Conservation (phyloP, 1,140 invertebrate species). For the Sitobion miscanthi region DNA sequence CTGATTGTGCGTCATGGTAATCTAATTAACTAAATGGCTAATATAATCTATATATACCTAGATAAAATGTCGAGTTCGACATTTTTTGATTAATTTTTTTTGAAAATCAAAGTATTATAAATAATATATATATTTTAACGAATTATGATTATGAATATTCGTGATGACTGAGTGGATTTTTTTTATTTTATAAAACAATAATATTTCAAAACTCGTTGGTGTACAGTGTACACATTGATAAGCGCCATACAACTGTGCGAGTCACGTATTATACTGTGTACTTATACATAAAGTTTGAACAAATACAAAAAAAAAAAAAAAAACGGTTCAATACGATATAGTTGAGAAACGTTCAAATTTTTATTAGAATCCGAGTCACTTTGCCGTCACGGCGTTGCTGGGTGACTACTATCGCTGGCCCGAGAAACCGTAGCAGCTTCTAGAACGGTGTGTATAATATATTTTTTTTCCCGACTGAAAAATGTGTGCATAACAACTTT, state of each 20-base stretch:
- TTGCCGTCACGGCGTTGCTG: not conserved
- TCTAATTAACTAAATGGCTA: not conserved
- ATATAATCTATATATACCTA: not conserved
- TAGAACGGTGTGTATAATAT: not conserved
- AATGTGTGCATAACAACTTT: constrained; percentile 30
- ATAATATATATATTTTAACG: too few species aligned
- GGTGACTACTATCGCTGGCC: not conserved
- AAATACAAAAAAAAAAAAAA: not conserved
- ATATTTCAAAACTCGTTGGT: too few species aligned
- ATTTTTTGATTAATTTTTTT: too few species aligned
- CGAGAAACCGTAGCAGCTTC: not conserved
- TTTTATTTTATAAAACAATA: too few species aligned
- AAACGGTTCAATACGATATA: not conserved
- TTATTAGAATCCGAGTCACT: not conserved
- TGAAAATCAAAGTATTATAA: too few species aligned
- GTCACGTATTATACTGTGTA: not conserved
- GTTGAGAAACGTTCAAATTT: not conserved
- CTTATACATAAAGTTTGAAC: not conserved
- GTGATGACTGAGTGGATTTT: too few species aligned
- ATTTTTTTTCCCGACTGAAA: not conserved
- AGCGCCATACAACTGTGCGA: not conserved
- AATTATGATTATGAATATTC: too few species aligned
- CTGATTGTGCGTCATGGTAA: not conserved
- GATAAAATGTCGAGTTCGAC: too few species aligned
- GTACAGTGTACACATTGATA: too few species aligned